These are phyloP conservation scores for Percopsis omiscomaycus DNA, from an alignment of 2,797 vertebrate species.

Conservation along the genomic window DNA sequence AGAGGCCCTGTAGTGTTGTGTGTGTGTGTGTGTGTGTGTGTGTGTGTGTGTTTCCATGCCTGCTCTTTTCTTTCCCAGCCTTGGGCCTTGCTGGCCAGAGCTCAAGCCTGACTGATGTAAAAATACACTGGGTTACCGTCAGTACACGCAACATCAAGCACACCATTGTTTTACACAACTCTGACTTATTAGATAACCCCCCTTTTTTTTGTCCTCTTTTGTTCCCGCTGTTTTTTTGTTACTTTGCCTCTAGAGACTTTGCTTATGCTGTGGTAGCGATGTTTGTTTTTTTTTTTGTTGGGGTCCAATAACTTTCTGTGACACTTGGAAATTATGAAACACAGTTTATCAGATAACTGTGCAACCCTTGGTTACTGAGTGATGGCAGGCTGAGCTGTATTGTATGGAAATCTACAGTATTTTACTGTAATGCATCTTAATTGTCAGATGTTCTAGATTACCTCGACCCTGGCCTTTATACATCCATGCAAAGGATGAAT, in stretches of 20 bases:
- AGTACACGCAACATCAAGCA: constrained; percentile 65
- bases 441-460: not conserved
- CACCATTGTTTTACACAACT: constrained; percentile 69
- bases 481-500: not conserved
- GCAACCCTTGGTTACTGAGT: constrained; percentile 3
- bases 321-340: constrained; percentile 14
- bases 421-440: no score
- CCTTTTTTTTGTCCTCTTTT: constrained; percentile 35
- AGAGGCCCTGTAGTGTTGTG: constrained; percentile 64
- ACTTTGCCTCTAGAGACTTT: constrained; percentile 36
- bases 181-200: constrained; percentile 66
- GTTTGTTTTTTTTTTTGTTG: constrained; percentile 30
- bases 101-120: constrained; percentile 75
- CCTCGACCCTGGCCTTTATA: not conserved
- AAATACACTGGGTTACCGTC: constrained; percentile 74
- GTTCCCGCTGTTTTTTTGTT: constrained; percentile 38
- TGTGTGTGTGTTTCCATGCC: constrained; percentile 48
- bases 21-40: constrained; percentile 27
- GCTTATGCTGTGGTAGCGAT: constrained; percentile 21
- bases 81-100: constrained; percentile 64
- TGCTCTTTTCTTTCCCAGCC: constrained; percentile 72
- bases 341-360: constrained; percentile 14
- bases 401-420: no score
- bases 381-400: no score
- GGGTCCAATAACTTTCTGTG: constrained; percentile 1